A percentile compares a stretch with the other conserved stretches of the same genome.
Evolutionary conservation across 2,797 vertebrate species (phyloP).

Genomic region (Ctenosaura bakeri): DNA sequence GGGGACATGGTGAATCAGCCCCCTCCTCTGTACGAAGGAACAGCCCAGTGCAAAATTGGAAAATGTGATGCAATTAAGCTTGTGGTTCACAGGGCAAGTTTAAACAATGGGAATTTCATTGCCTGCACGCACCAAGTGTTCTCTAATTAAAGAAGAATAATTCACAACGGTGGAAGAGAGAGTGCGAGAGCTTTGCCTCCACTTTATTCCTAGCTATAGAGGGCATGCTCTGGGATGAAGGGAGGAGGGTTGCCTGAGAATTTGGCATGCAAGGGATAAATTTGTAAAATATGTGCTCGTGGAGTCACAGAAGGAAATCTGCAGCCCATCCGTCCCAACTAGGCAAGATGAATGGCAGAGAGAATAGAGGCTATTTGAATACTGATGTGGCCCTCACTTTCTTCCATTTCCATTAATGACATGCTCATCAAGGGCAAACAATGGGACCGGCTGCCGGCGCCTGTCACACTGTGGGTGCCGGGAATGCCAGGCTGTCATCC

Average conservation of each 20-base stretch:
- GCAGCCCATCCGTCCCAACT: constrained; percentile 79
- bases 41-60: constrained; percentile 1
- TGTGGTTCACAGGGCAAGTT: constrained; percentile 33
- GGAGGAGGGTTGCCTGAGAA: constrained; percentile 45
- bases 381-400: constrained; percentile 92
- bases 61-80: constrained; percentile 26
- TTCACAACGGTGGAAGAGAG: constrained; percentile 30
- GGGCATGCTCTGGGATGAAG: not conserved
- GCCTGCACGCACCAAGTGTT: constrained; percentile 56
- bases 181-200: not conserved
- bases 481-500: constrained; percentile 89
- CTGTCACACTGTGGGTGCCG: constrained; percentile 89
- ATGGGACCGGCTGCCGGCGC: constrained; percentile 88
- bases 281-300: constrained; percentile 75
- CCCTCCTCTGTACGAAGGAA: not conserved
- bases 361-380: constrained; percentile 95
- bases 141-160: constrained; percentile 61
- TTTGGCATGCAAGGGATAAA: constrained; percentile 79
- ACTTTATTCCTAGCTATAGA: constrained; percentile 37
- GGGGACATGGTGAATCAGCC: not conserved
- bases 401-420: constrained; percentile 95
- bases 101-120: constrained; percentile 56
- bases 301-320: constrained; percentile 77
- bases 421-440: constrained; percentile 93
- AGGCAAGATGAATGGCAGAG: constrained; percentile 84